Conservation (phyloP, 2,797 vertebrate genomes). For the Esox lucius region DNA sequence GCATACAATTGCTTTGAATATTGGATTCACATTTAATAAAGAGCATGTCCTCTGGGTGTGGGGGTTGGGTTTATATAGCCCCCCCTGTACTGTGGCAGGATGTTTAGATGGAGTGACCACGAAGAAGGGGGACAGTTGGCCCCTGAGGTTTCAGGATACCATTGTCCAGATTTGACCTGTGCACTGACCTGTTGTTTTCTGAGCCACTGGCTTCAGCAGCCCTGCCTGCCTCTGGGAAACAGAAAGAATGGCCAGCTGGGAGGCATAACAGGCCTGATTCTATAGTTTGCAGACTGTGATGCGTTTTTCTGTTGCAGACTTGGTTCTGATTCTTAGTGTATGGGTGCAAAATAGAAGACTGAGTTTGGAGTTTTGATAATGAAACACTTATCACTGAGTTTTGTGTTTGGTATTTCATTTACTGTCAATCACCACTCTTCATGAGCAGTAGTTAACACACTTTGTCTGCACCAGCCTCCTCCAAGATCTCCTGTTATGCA, state of each 20-base stretch:
- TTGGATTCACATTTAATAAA: conserved; percentile 8
- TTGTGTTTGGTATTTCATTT: not conserved
- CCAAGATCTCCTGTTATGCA: not conserved
- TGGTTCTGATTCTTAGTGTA: not conserved
- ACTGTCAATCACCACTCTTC: not conserved
- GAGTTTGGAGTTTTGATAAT: not conserved
- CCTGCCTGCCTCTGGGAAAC: conserved; percentile 59
- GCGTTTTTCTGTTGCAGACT: not conserved
- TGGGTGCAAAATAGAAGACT: not conserved
- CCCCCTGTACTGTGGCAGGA: conserved; percentile 14
- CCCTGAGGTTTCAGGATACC: conserved; percentile 76
- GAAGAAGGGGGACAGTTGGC: conserved; percentile 64
- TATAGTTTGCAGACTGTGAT: too few species aligned
- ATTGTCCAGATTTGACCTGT: conserved; percentile 78
- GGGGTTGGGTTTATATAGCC: not conserved
- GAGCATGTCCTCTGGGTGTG: conserved; percentile 20
- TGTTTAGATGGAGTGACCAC: conserved; percentile 54
- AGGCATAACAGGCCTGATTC: not conserved
- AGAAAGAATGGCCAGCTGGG: conserved; percentile 4
- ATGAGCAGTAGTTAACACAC: too few species aligned
- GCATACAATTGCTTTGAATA: not conserved
- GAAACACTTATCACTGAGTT: not conserved
- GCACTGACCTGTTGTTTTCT: conserved; percentile 76
- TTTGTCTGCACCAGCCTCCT: not conserved
- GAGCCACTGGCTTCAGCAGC: conserved; percentile 65